Evolutionary conservation across 1,140 invertebrate species (phyloP), one percentile per base, ranked within the genome.

Genomic region (Meloidogyne floridensis): DNA sequence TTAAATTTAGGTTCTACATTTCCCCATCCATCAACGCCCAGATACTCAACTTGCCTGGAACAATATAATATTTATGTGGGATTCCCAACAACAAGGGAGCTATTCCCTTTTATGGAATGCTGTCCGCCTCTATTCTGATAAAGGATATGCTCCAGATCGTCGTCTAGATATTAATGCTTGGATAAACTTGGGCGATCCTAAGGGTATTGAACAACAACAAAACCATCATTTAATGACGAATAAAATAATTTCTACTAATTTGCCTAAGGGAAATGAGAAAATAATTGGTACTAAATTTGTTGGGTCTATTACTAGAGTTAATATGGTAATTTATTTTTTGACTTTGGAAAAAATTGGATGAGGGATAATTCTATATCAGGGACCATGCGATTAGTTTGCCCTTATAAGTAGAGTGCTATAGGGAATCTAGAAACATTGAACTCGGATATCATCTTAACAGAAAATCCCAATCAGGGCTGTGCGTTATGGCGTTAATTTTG

Each of bases 41-140:
- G 94, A 98, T 32, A 97, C 96, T 86, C 96, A 97, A 88, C 95
- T 95, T 10, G 94, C 96, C 89, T 98, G 96, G 96, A 96, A 98
- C 92, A 95, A 98, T 89, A 93, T 98, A 18, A 95, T 95, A 18
- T 92, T 98, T 42, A 94, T 96, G 15, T 98, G 96, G 96, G 94
- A 95, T 84, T 94, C 94, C n/a, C 93, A 93, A 4, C 81, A 87
- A 72, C 93, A 95, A 15, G 90, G 91, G 10, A 94, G 94, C 90
- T 90, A 90, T 79, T 90, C 89, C 0, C 56, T 90, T 42, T 75
- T 90, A 56, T 88, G 86, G 86, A 90, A 90, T 75, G 83, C 89
- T 11, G 77, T 90, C 18, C 76, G 90, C 42, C 56, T 90, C 18
- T 89, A 84, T 73, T 73, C 86, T 42, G 87, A 88, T 72, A 81